A percentile compares a stretch with the other conserved stretches of the same genome.
These are phyloP conservation scores for Tolypeutes matacus DNA, from an alignment of 2,797 vertebrate genomes.

Conservation along the genomic window DNA sequence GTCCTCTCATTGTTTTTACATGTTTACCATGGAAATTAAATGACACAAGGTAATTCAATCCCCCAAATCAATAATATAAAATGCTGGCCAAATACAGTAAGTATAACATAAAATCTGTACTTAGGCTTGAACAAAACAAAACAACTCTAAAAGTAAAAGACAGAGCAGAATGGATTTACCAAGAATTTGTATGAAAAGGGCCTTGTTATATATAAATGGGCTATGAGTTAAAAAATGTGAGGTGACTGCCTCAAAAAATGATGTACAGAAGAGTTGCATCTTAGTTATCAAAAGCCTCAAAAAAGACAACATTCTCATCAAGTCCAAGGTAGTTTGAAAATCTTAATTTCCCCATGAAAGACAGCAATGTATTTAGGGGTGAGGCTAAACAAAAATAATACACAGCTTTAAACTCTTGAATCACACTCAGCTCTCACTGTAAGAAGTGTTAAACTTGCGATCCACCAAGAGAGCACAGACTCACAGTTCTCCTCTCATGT, in stretches of 20 bases:
- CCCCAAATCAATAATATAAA: neutral
- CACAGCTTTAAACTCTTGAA: neutral
- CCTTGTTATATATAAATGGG: conserved; percentile 34
- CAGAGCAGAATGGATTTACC: neutral
- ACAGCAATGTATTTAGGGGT: neutral
- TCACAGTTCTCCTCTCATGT: conserved; percentile 20
- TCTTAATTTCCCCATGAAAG: neutral
- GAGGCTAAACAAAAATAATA: neutral
- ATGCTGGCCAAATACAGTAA: neutral
- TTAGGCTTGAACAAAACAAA: conserved; percentile 33
- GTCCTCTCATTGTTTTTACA: too few relatives aligned
- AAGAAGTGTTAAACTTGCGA: conserved; percentile 32
- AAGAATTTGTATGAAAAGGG: conserved; percentile 1
- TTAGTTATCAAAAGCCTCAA: conserved; percentile 5
- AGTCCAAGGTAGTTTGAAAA: neutral
- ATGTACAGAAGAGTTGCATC: neutral
- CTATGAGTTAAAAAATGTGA: neutral
- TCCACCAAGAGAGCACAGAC: neutral
- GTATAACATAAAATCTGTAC: neutral
- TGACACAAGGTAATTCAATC: neutral
- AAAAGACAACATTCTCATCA: neutral
- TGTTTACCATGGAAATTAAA: neutral
- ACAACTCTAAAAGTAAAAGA: neutral
- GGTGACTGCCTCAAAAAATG: neutral
- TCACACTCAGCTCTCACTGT: neutral